phyloP scores from a whole-genome alignment of 2,888 invertebrate genomes.

The Allacma fusca region DNA sequence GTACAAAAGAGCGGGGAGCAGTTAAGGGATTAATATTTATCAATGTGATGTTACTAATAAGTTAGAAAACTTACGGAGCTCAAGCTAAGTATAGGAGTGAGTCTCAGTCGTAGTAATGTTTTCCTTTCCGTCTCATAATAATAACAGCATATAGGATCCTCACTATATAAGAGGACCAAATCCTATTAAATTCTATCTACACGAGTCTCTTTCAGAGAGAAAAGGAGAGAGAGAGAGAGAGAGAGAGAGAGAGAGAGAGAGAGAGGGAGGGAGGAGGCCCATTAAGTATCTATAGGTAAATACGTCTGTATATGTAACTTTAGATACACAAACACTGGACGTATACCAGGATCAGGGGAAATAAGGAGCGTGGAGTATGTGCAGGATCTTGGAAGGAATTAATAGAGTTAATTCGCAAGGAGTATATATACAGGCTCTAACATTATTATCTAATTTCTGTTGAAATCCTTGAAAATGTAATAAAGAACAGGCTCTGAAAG shows the following conservation, averaged over 20 bases:
- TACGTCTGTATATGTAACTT: no score
- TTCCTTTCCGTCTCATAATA: neutral
- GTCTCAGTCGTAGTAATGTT: neutral
- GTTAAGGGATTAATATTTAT: slow-evolving; percentile 38
- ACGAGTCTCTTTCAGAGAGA: no score
- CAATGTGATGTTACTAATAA: slow-evolving; percentile 27
- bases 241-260: no score
- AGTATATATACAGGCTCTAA: neutral
- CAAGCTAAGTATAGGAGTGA: neutral
- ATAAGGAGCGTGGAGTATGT: no score
- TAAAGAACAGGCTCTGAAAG: neutral
- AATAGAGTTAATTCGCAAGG: neutral
- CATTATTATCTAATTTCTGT: slow-evolving; percentile 17
- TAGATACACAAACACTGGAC: no score
- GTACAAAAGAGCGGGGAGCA: neutral
- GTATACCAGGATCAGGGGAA: no score
- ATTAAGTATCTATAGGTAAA: no score
- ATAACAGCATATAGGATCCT: neutral
- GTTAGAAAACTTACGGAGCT: slow-evolving; percentile 22
- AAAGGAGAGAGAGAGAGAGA: no score
- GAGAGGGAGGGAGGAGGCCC: no score
- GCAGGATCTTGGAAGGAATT: no score
- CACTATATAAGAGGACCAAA: neutral
- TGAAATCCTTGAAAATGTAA: slow-evolving; percentile 20
- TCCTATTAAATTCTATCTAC: neutral